A percentile compares a stretch with the other conserved stretches of the same genome.
Evolutionary conservation across 2,113 vertebrate species (phyloP).

Genomic region (Hippopotamus amphibius): DNA sequence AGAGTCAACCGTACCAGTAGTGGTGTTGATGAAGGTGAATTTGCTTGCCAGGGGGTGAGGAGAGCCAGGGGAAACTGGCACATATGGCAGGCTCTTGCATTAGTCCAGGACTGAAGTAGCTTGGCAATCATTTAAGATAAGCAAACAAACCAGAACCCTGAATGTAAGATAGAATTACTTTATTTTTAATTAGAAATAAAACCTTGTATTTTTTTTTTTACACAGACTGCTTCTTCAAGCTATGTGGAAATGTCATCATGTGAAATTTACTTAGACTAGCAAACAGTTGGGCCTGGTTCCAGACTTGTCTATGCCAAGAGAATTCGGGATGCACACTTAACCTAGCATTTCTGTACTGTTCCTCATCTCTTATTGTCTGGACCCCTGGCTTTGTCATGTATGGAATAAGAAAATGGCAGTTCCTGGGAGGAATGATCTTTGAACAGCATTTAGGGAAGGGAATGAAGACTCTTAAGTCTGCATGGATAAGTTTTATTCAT

Average conservation of each 20-base stretch:
- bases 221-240: background rate
- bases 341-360: background rate
- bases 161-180: background rate
- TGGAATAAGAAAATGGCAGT: background rate
- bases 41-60: background rate
- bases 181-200: conserved; percentile 26
- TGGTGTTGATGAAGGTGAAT: background rate
- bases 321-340: background rate
- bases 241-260: background rate
- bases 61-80: background rate
- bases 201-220: background rate
- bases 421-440: background rate
- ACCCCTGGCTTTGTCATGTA: background rate
- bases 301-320: background rate
- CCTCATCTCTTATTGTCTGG: background rate
- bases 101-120: background rate
- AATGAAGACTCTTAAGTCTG: background rate
- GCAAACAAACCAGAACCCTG: background rate
- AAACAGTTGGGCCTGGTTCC: background rate
- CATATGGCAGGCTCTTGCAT: background rate
- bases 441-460: background rate
- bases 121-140: background rate
- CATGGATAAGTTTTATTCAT: background rate
- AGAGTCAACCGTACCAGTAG: background rate
- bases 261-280: background rate